Evolutionary conservation across 2,113 vertebrate genomes (phyloP).

Genomic region (Podocnemis expansa): DNA sequence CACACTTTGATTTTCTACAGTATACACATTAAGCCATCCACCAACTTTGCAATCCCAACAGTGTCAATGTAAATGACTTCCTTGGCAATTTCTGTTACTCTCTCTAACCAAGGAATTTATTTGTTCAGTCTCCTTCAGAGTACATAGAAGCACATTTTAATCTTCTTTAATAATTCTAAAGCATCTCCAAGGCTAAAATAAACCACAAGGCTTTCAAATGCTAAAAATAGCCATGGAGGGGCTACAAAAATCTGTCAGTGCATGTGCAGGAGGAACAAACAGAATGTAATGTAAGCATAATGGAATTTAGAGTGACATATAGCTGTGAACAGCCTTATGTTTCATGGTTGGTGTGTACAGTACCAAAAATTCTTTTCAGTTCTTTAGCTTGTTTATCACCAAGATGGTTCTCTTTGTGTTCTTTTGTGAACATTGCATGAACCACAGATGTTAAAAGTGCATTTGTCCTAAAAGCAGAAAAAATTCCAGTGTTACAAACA

Average conservation of each 20-base stretch:
- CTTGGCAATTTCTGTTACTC: slow-evolving; percentile 21
- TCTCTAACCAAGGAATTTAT: slow-evolving; percentile 21
- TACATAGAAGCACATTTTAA: slow-evolving; percentile 41
- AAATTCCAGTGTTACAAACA: background rate
- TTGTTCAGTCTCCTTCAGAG: slow-evolving; percentile 16
- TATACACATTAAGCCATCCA: background rate
- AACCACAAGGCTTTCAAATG: slow-evolving; percentile 54
- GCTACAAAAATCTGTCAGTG: slow-evolving; percentile 70
- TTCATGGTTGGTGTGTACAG: slow-evolving; percentile 66
- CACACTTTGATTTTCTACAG: background rate
- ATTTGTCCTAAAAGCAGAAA: background rate
- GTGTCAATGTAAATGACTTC: background rate
- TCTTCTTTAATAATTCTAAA: slow-evolving; percentile 59
- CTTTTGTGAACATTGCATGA: background rate
- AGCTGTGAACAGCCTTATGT: slow-evolving; percentile 73
- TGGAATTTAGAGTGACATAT: slow-evolving; percentile 72
- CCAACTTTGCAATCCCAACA: background rate
- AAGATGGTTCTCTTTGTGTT: slow-evolving; percentile 45
- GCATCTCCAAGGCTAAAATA: slow-evolving; percentile 54
- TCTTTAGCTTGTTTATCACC: slow-evolving; percentile 48
- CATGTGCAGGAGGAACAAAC: slow-evolving; percentile 69
- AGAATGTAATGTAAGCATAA: slow-evolving; percentile 76
- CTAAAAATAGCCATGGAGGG: slow-evolving; percentile 37
- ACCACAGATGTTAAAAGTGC: background rate
- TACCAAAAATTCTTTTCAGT: slow-evolving; percentile 63